phyloP scores from a whole-genome alignment of 2,113 vertebrate species.

The Etheostoma spectabile region DNA sequence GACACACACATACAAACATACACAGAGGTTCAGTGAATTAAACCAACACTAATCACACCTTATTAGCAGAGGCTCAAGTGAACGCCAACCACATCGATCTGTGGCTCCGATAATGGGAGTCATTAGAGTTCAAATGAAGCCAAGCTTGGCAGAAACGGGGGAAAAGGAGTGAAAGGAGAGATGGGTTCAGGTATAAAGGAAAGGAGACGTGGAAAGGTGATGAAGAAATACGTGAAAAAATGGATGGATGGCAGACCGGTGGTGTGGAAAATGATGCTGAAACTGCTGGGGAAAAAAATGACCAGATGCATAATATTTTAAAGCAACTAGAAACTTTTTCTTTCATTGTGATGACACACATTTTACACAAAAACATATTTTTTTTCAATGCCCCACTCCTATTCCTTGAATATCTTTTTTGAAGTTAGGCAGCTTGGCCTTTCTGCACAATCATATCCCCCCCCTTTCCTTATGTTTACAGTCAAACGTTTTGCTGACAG shows the following conservation, averaged over 20 bases:
- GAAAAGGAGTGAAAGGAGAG: background rate
- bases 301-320: background rate
- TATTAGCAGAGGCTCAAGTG: slow-evolving; percentile 63
- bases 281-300: background rate
- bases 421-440: background rate
- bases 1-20: slow-evolving; percentile 38
- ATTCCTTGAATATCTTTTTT: background rate
- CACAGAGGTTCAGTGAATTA: slow-evolving; percentile 56
- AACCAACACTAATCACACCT: slow-evolving; percentile 76
- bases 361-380: background rate
- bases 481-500: slow-evolving; percentile 20
- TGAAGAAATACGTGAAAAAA: background rate
- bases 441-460: background rate
- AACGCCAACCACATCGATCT: slow-evolving; percentile 73
- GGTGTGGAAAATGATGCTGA: background rate
- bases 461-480: background rate
- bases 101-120: slow-evolving; percentile 71
- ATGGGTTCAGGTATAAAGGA: background rate
- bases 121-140: slow-evolving; percentile 82
- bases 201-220: background rate
- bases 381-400: too few species aligned
- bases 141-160: slow-evolving; percentile 60
- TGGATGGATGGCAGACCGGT: background rate
- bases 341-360: too few species aligned
- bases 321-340: background rate